Evolutionary conservation across 2,113 vertebrate genomes (phyloP).

Genomic region (Dromas ardeola): DNA sequence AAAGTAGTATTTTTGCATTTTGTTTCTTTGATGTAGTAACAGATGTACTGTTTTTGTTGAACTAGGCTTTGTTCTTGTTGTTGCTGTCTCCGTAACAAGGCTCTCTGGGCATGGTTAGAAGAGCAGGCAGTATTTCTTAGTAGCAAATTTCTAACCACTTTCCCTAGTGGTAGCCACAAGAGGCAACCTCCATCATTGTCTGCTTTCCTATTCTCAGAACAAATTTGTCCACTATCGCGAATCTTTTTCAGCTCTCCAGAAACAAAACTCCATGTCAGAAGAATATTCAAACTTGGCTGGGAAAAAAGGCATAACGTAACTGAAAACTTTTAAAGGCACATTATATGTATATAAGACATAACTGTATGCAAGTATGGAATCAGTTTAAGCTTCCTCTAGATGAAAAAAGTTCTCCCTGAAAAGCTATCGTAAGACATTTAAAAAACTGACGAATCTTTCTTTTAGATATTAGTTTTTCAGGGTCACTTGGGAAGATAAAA

Average conservation of each 20-base stretch:
- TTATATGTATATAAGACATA: background rate
- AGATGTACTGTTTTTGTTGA: slow-evolving; percentile 52
- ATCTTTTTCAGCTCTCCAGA: background rate
- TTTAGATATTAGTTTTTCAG: background rate
- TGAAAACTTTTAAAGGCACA: background rate
- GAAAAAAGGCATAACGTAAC: background rate
- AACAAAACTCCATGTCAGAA: background rate
- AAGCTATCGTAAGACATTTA: background rate
- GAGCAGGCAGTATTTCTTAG: slow-evolving; percentile 23
- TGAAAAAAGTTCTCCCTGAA: background rate
- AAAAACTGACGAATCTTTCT: background rate
- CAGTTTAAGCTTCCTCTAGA: background rate
- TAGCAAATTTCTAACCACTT: slow-evolving; percentile 39
- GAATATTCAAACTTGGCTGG: background rate
- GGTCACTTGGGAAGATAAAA: background rate
- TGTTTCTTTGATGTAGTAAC: slow-evolving; percentile 65
- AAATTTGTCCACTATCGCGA: background rate
- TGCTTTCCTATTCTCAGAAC: slow-evolving; percentile 6
- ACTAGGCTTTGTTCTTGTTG: background rate
- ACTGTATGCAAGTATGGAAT: background rate
- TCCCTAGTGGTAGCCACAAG: background rate
- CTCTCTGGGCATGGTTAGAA: background rate
- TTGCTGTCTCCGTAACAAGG: background rate
- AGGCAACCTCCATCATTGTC: background rate
- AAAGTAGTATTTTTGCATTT: slow-evolving; percentile 66